Evolutionary conservation across 2,113 vertebrate species (phyloP).

Genomic region (Plecturocebus donacophilus): DNA sequence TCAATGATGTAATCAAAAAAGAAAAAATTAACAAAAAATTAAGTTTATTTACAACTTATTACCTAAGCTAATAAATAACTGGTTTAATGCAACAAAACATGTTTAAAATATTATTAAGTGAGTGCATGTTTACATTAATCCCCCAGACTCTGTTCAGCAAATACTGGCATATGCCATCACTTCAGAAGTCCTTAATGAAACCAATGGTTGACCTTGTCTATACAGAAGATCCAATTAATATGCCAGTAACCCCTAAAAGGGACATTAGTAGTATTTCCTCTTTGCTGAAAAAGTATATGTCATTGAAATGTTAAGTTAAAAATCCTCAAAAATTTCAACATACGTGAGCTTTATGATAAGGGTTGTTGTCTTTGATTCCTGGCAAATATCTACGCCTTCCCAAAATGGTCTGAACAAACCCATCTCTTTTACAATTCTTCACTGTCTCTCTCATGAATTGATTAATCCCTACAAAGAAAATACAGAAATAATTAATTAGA

Average conservation of each 20-base stretch:
- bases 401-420: slow-evolving; percentile 95
- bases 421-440: slow-evolving; percentile 90
- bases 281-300: slow-evolving; percentile 7
- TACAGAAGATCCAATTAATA: not conserved
- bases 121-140: not conserved
- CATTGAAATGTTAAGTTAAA: slow-evolving; percentile 58
- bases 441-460: slow-evolving; percentile 93
- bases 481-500: slow-evolving; percentile 39
- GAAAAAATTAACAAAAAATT: not conserved
- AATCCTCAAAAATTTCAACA: slow-evolving; percentile 70
- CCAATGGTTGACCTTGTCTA: not conserved
- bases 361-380: slow-evolving; percentile 91
- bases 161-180: not conserved
- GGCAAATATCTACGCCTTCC: slow-evolving; percentile 94
- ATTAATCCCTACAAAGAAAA: slow-evolving; percentile 90
- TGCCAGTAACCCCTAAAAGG: not conserved
- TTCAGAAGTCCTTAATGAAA: slow-evolving; percentile 25
- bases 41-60: not conserved
- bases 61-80: not conserved
- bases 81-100: not conserved
- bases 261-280: not conserved
- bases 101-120: not conserved
- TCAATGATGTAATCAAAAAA: too few species aligned
- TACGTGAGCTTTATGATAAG: slow-evolving; percentile 93
- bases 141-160: not conserved